Conservation (phyloP, 2,797 vertebrate genomes). For the Channallabes apus region DNA sequence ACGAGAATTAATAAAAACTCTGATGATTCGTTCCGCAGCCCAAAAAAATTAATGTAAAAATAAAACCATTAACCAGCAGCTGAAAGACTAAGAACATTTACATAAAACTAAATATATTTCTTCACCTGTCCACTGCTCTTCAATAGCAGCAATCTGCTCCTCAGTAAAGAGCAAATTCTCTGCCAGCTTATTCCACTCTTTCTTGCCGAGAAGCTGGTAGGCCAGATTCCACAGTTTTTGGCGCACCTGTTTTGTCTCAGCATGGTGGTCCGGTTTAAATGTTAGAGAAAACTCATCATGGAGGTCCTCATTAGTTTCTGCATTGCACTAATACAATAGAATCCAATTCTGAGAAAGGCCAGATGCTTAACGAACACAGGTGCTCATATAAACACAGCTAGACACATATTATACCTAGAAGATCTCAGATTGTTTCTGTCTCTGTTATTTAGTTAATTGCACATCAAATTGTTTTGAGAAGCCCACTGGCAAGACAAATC, state of each 20-base stretch:
- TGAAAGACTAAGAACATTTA: too few species aligned
- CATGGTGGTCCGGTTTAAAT: slow-evolving; percentile 88
- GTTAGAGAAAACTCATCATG: slow-evolving; percentile 70
- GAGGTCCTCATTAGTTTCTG: slow-evolving; percentile 61
- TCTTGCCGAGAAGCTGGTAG: slow-evolving; percentile 77
- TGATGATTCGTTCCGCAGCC: too few species aligned
- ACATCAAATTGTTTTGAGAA: slow-evolving; percentile 26
- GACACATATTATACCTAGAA: slow-evolving; percentile 27
- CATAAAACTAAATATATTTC: not conserved
- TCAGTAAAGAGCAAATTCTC: slow-evolving; percentile 79
- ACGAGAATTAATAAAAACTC: too few species aligned
- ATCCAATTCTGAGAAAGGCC: slow-evolving; percentile 68
- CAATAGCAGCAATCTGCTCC: slow-evolving; percentile 82
- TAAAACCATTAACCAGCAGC: not conserved
- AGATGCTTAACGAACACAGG: slow-evolving; percentile 46
- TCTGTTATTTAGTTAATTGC: slow-evolving; percentile 28
- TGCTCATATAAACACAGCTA: slow-evolving; percentile 36
- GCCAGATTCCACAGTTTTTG: slow-evolving; percentile 81
- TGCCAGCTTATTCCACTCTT: slow-evolving; percentile 86
- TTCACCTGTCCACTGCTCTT: slow-evolving; percentile 89
- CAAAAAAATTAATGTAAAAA: not conserved
- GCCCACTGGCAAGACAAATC: slow-evolving; percentile 36
- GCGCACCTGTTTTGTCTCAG: slow-evolving; percentile 78
- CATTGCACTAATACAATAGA: slow-evolving; percentile 74
- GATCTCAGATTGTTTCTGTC: not conserved